These are phyloP conservation scores for Episyrphus balteatus DNA, from an alignment of 1,140 invertebrate genomes.

Conservation along the genomic window DNA sequence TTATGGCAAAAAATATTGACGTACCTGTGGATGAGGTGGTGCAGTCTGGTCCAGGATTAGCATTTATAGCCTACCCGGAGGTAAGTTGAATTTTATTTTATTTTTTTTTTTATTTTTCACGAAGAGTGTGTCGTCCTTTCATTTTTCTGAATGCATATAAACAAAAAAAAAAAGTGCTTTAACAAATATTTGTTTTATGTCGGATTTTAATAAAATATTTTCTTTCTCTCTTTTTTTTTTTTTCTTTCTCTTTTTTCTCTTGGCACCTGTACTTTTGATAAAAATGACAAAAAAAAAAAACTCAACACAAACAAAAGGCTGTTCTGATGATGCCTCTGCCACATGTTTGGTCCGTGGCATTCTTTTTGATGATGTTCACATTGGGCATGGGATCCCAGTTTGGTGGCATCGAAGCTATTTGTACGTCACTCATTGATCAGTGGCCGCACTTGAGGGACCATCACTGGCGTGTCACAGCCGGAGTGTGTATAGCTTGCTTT, in stretches of 20 bases:
- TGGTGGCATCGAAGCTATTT: conserved; percentile 69
- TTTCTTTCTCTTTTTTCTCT: too few relatives aligned
- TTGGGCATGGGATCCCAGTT: conserved; percentile 71
- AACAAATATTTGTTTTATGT: conserved; percentile 53
- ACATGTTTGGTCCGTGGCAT: conserved; percentile 73
- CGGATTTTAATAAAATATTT: too few relatives aligned
- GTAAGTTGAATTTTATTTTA: conserved; percentile 40
- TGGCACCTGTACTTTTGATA: too few relatives aligned
- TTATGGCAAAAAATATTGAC: conserved; percentile 60
- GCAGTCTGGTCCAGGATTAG: conserved; percentile 65
- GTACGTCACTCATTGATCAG: conserved; percentile 60
- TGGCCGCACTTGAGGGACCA: conserved; percentile 52
- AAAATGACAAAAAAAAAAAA: too few relatives aligned
- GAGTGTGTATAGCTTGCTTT: conserved; percentile 50
- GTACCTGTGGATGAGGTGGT: conserved; percentile 61
- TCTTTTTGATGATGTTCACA: conserved; percentile 75
- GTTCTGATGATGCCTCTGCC: conserved; percentile 68
- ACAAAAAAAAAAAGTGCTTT: too few relatives aligned
- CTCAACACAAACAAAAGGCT: too few relatives aligned
- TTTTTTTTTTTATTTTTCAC: too few relatives aligned
- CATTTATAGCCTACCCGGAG: conserved; percentile 80
- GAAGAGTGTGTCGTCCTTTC: too few relatives aligned
- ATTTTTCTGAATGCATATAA: too few relatives aligned
- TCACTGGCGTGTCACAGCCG: conserved; percentile 46
- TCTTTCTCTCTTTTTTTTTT: too few relatives aligned